Conservation (phyloP, 2,888 invertebrate genomes). For the Cephonodes hylas region DNA sequence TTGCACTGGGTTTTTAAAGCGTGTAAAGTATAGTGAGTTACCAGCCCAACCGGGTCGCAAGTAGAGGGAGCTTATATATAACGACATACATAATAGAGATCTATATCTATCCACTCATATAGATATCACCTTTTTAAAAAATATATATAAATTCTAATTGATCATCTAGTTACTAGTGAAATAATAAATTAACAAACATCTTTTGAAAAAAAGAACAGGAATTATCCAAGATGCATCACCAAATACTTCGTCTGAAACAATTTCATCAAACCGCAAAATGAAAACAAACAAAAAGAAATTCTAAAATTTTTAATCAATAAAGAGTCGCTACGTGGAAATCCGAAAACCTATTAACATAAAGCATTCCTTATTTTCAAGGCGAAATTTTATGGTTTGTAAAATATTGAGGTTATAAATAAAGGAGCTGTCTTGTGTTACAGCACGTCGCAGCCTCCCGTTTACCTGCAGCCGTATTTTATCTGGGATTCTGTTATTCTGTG, state of each 20-base stretch:
- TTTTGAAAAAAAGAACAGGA: too few species aligned
- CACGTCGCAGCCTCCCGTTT: conserved; percentile 62
- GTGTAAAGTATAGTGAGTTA: too few species aligned
- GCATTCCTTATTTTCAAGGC: conserved; percentile 71
- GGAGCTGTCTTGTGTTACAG: conserved; percentile 73
- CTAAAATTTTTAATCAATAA: conserved; percentile 34
- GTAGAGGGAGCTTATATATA: too few species aligned
- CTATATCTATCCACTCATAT: too few species aligned
- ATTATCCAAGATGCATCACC: too few species aligned
- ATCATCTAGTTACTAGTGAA: too few species aligned
- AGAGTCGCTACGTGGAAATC: conserved; percentile 41
- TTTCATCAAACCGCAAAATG: not conserved
- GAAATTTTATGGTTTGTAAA: conserved; percentile 79
- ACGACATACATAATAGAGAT: too few species aligned
- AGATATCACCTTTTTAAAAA: too few species aligned
- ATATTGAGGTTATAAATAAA: conserved; percentile 78
- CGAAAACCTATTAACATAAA: conserved; percentile 73
- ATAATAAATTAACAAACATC: too few species aligned
- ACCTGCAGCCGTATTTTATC: conserved; percentile 73
- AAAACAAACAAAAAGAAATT: not conserved
- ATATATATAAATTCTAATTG: too few species aligned
- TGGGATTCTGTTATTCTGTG: conserved; percentile 67
- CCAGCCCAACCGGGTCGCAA: too few species aligned
- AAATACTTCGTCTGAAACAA: not conserved
- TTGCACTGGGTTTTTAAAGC: too few species aligned